Percentiles rank a stretch among this genome's conserved stretches.
Conservation (phyloP, 92 coral and sea anemone genomes). For the Zoanthus sociatus region DNA sequence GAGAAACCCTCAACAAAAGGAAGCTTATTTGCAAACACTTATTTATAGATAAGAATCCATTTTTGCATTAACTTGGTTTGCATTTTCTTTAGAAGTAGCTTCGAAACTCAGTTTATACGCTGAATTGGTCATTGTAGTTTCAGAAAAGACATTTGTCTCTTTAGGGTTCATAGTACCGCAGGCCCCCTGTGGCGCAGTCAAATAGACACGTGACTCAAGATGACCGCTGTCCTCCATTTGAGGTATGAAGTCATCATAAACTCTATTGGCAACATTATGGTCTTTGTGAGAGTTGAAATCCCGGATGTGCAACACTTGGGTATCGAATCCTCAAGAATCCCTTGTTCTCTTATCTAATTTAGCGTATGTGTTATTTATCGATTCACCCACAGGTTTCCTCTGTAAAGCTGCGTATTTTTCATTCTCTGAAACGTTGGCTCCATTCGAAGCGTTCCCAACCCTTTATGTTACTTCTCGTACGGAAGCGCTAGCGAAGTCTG, state of each 20-base stretch:
- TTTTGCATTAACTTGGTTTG: no score
- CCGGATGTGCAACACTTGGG: neutral
- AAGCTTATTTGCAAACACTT: no score
- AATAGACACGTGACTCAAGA: neutral
- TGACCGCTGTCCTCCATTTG: constrained; percentile 1
- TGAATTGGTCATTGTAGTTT: no score
- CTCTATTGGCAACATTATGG: neutral
- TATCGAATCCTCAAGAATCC: neutral
- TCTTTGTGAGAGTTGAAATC: neutral
- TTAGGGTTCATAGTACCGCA: no score
- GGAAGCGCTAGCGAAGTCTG: neutral
- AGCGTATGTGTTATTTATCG: neutral
- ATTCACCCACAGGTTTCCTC: neutral
- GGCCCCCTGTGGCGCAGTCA: neutral
- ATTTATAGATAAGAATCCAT: no score
- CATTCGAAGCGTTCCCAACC: neutral
- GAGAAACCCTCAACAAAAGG: no score
- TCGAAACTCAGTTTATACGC: no score
- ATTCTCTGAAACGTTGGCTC: neutral
- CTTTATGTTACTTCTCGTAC: neutral
- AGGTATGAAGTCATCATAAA: constrained; percentile 35
- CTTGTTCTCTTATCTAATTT: constrained; percentile 14
- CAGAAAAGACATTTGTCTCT: no score
- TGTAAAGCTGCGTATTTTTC: constrained; percentile 16
- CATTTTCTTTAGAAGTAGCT: no score